Evolutionary conservation across 2,113 vertebrate species (phyloP).

Genomic region (Perca fluviatilis): DNA sequence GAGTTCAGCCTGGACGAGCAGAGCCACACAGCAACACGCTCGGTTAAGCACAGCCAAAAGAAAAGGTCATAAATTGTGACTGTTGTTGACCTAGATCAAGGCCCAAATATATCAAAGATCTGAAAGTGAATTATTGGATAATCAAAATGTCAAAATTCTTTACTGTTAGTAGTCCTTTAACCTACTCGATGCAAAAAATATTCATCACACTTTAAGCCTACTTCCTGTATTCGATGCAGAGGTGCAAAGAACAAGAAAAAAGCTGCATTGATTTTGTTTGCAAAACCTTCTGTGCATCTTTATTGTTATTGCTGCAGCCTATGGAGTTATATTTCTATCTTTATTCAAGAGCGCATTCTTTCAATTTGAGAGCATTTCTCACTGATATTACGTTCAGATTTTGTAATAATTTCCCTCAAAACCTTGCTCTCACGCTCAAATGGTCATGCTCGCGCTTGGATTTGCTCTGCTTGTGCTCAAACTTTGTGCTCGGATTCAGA

Average conservation of each 20-base stretch:
- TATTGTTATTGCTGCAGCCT: background rate
- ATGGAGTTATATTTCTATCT: no score
- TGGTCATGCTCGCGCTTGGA: no score
- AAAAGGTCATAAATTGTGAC: background rate
- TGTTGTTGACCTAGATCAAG: background rate
- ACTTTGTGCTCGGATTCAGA: no score
- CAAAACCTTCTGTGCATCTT: background rate
- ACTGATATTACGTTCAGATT: no score
- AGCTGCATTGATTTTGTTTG: background rate
- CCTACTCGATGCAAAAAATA: background rate
- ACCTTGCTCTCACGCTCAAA: no score
- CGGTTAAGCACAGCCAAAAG: background rate
- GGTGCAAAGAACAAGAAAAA: background rate
- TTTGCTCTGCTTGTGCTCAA: no score
- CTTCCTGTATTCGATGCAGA: background rate
- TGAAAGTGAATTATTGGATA: background rate
- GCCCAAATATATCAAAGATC: background rate
- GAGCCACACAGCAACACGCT: background rate
- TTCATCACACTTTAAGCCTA: background rate
- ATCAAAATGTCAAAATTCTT: background rate
- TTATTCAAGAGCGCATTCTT: no score
- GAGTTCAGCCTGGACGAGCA: constrained; percentile 82
- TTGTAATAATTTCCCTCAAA: no score
- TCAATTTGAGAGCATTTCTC: no score
- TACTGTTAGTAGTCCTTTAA: background rate